A percentile compares a stretch with the other conserved stretches of the same genome.
Evolutionary conservation across 2,888 invertebrate genomes (phyloP).

Genomic region (Trisateles emortualis): DNA sequence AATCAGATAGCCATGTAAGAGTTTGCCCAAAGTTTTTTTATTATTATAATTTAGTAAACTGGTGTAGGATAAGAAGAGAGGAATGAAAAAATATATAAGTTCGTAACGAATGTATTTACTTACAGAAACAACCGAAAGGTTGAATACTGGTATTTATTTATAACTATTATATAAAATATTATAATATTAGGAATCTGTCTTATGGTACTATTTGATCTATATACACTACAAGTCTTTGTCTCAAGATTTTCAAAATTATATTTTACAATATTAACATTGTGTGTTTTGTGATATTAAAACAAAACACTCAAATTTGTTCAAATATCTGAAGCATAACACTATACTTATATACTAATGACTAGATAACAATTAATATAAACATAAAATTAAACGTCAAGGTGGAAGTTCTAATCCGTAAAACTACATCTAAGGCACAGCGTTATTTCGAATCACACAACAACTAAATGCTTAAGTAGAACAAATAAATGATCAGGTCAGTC

Average conservation of each 20-base stretch:
- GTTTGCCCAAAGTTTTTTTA: no score
- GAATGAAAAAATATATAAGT: constrained; percentile 26
- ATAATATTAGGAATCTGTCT: constrained; percentile 84
- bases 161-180: constrained; percentile 65
- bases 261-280: constrained; percentile 32
- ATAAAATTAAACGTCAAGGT: constrained; percentile 61
- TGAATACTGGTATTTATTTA: constrained; percentile 60
- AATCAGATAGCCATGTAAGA: no score
- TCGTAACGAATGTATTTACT: constrained; percentile 57
- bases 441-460: constrained; percentile 68
- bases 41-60: constrained; percentile 1
- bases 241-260: constrained; percentile 55
- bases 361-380: constrained; percentile 77
- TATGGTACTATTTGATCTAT: constrained; percentile 77
- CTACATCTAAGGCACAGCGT: constrained; percentile 82
- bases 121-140: constrained; percentile 63
- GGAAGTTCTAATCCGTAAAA: constrained; percentile 71
- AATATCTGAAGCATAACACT: constrained; percentile 48
- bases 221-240: constrained; percentile 81
- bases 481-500: constrained; percentile 80
- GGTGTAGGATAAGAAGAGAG: not conserved
- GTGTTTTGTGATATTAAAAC: constrained; percentile 8
- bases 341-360: constrained; percentile 78
- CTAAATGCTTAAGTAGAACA: constrained; percentile 81
- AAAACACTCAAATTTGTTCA: constrained; percentile 17